phyloP scores from a whole-genome alignment of 2,888 invertebrate genomes.

The Monoplex corrugatus region DNA sequence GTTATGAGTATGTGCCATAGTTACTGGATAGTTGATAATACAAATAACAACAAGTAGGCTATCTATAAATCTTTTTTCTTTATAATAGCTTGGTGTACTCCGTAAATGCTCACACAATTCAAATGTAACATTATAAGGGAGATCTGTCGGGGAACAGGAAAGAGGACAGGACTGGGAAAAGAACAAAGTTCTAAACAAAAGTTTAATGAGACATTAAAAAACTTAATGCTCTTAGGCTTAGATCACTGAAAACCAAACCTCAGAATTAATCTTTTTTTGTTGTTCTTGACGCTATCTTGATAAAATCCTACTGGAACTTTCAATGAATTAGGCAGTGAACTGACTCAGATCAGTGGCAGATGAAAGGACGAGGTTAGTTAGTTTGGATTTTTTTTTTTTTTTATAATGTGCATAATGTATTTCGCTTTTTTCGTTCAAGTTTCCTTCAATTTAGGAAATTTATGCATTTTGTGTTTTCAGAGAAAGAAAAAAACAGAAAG shows the following conservation, averaged over 20 bases:
- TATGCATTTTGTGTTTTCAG: too few relatives aligned
- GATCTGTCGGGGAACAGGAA: too few relatives aligned
- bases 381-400: background rate
- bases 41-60: too few relatives aligned
- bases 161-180: too few relatives aligned
- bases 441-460: background rate
- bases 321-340: too few relatives aligned
- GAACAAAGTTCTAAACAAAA: background rate
- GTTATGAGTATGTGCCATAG: background rate
- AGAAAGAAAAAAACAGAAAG: background rate
- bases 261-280: background rate
- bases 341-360: too few relatives aligned
- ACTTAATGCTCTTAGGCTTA: background rate
- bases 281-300: too few relatives aligned
- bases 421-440: background rate
- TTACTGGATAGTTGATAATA: too few relatives aligned
- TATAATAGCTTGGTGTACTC: too few relatives aligned
- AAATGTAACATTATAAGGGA: background rate
- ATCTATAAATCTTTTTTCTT: too few relatives aligned
- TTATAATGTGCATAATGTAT: background rate
- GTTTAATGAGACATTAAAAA: background rate
- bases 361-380: background rate
- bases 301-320: too few relatives aligned
- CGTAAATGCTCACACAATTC: too few relatives aligned
- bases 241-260: background rate